These are phyloP conservation scores for Pseudopipra pipra DNA, from an alignment of 2,113 vertebrate genomes.

Conservation along the genomic window DNA sequence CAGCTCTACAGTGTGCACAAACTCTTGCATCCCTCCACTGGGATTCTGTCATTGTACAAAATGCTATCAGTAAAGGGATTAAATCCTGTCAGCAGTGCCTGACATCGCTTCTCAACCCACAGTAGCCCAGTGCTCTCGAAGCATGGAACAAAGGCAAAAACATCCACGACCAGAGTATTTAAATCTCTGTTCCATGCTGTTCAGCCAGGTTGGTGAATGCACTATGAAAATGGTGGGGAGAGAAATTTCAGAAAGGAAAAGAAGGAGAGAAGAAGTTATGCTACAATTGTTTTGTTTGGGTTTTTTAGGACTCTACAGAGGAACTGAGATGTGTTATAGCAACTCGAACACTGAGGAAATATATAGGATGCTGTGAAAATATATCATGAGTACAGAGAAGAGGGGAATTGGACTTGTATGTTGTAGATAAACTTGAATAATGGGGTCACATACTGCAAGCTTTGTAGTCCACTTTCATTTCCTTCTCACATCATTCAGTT, in stretches of 20 bases:
- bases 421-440: conserved; percentile 9
- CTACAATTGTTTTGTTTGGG: not conserved
- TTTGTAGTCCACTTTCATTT: not conserved
- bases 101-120: not conserved
- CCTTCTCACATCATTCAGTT: not conserved
- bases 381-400: not conserved
- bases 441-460: not conserved
- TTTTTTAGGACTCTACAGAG: not conserved
- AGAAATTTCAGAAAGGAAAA: not conserved
- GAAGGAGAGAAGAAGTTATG: not conserved
- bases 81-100: not conserved
- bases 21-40: not conserved
- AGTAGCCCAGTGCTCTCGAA: not conserved
- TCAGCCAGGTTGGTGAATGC: not conserved
- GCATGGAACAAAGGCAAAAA: not conserved
- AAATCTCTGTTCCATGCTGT: not conserved
- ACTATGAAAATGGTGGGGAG: not conserved
- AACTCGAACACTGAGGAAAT: not conserved
- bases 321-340: not conserved
- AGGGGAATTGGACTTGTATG: not conserved
- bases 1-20: not conserved
- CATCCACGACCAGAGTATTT: not conserved
- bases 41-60: too few species aligned
- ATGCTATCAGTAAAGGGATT: not conserved
- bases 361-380: not conserved